Base-by-base conservation (phyloP, 2,888 invertebrate species). In the Tridacna gigas region DNA sequence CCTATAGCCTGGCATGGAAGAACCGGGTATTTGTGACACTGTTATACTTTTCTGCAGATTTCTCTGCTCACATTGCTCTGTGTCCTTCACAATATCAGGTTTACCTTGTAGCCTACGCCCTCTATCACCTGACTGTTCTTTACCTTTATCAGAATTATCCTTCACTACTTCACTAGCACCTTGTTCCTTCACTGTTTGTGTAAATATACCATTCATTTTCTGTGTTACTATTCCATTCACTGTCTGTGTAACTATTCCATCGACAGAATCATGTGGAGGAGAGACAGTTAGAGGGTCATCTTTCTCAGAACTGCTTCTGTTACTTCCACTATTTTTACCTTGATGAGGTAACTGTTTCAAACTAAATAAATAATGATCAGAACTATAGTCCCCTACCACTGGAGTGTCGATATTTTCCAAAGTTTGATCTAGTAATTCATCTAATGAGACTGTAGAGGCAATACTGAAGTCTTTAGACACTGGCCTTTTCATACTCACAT, bases 371-470 rank as follows among this genome's bases (percentile, higher is more conserved):
- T 86, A 90, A 63, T 82, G 76, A 77, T 91, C 91, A 15, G 91
- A 88, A 60, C 89, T 91, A 79, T 92, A 91, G 74, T 92, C 90
- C 74, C 90, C 91, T 74, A 91, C 91, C 20, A 89, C 73, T 51
- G 91, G 88, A 2, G 91, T 89, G 48, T 89, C 90, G 0, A 89
- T 89, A 80, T 91, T 91, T 66, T 91, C 91, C 45, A 89, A 61
- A 73, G 91, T 91, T 71, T 88, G 89, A 76, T 94, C 94, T 13
- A 94, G 88, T 25, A 94, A 82, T 79, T 94, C 94, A 77, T 92
- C 93, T 12, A 94, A 86, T 9, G 94, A 94, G 26, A 93, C 90
- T 4, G 93, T 92, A 2, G 94, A 94, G 20, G 91, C 92, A 15
- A 90, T 88, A 84, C 93, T 92, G 79, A 89, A 91, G 60, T 91